Evolutionary conservation across 1,140 invertebrate genomes (phyloP), one percentile per base, ranked within the genome.

Genomic region (Drosophila miranda): DNA sequence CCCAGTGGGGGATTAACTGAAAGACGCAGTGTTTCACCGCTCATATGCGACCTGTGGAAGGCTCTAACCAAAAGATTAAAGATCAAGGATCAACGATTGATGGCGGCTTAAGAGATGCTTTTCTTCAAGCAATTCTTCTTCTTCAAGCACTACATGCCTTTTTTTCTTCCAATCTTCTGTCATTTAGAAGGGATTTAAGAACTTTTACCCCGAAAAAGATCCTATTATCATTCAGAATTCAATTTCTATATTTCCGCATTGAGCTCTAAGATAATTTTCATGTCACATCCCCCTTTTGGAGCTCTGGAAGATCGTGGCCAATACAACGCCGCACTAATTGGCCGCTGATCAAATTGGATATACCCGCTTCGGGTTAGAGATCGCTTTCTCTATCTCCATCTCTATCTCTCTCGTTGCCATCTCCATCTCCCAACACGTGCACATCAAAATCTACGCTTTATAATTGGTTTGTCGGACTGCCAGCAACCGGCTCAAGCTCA

Each of bases 401-500:
- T 69, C 67, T 46, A 2, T 26, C n/a, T 19, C 1, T 54, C 30
- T 44, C 14, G 8, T 30, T 44, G 3, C 30, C 14, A 34, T 19
- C 11, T n/a, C n/a, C 26, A 13, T 6, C 45, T 41, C 44, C 34
- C 63, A 71, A 73, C 81, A 84, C 81, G 72, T 76, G 76, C 81
- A 86, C 67, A 86, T 77, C 68, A 63, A 76, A 66, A 75, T 79
- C 80, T 52, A 48, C 28, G 80, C 80, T 80, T 77, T 86, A 86
- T 86, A 84, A 84, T 84, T 84, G 81, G 81, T 86, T 86, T 84
- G 80, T 76, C 80, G 70, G 71, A 51, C 67, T 64, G 52, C 59
- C 63, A 73, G 60, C 59, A 78, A 61, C 66, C 66, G 71, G 71
- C 79, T 77, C 23, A 62, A 30, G 19, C 19, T 19, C 16, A n/a